Conservation (phyloP, 2,888 invertebrate species). For the Petrophora chlorosata region DNA sequence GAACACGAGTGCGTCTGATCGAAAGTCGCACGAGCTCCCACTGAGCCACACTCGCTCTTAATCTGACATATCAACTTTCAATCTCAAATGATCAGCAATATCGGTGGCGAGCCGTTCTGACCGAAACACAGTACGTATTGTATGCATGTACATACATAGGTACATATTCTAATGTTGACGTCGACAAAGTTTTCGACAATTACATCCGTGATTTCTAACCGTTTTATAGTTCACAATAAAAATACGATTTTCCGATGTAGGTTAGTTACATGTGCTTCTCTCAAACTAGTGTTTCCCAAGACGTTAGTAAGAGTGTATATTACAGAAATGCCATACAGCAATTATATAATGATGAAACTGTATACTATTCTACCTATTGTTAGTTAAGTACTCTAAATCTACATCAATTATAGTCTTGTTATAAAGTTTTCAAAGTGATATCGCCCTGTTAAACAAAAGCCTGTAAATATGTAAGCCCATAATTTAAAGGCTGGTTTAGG, state of each 20-base stretch:
- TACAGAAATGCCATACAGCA: slow-evolving; percentile 1
- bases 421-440: slow-evolving; percentile 25
- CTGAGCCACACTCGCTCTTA: too few species aligned
- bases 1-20: too few species aligned
- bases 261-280: slow-evolving; percentile 36
- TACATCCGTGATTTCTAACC: too few species aligned
- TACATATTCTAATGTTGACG: too few species aligned
- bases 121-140: too few species aligned
- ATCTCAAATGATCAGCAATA: too few species aligned
- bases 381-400: slow-evolving; percentile 24
- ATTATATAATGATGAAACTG: slow-evolving; percentile 3
- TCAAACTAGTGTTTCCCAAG: slow-evolving; percentile 29
- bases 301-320: slow-evolving; percentile 17
- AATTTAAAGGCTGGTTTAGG: not conserved
- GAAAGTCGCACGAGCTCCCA: too few species aligned
- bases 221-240: too few species aligned
- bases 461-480: slow-evolving; percentile 4
- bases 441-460: slow-evolving; percentile 18
- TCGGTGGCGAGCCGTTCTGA: too few species aligned
- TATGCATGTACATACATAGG: too few species aligned
- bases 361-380: slow-evolving; percentile 14
- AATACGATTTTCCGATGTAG: not conserved
- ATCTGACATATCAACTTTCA: too few species aligned
- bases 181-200: too few species aligned
- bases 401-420: slow-evolving; percentile 25